These are phyloP conservation scores for Bombus superbus DNA, from an alignment of 1,140 invertebrate species.

Conservation along the genomic window DNA sequence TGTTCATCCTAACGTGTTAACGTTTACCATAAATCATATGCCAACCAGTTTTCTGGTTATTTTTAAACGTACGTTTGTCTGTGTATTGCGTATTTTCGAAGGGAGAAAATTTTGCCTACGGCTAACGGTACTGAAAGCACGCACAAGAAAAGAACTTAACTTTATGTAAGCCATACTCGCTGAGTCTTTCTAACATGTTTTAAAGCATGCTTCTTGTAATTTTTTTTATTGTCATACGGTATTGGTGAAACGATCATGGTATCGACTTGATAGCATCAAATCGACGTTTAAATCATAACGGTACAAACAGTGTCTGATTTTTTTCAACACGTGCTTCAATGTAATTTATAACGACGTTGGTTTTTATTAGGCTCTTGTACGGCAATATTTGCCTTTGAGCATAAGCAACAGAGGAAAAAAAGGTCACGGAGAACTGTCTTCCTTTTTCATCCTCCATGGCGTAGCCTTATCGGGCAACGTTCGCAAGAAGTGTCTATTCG, in stretches of 20 bases:
- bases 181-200: not conserved
- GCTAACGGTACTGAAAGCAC: not conserved
- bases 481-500: conserved; percentile 57
- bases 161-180: not conserved
- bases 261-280: not conserved
- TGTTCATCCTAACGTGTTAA: not conserved
- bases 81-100: not conserved
- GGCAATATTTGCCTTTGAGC: not conserved
- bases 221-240: not conserved
- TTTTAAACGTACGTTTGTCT: not conserved
- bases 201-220: not conserved
- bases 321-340: not conserved
- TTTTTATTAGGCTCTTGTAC: not conserved
- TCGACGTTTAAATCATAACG: not conserved
- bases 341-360: not conserved
- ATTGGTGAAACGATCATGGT: not conserved
- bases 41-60: not conserved
- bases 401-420: not conserved
- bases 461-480: conserved; percentile 44
- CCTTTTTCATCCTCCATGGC: not conserved
- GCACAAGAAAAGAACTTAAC: not conserved
- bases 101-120: not conserved
- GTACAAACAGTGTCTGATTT: not conserved
- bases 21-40: conserved; percentile 3
- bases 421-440: not conserved